These are phyloP conservation scores for Drosophila murphyi DNA, from an alignment of 1,140 invertebrate species.

Conservation along the genomic window DNA sequence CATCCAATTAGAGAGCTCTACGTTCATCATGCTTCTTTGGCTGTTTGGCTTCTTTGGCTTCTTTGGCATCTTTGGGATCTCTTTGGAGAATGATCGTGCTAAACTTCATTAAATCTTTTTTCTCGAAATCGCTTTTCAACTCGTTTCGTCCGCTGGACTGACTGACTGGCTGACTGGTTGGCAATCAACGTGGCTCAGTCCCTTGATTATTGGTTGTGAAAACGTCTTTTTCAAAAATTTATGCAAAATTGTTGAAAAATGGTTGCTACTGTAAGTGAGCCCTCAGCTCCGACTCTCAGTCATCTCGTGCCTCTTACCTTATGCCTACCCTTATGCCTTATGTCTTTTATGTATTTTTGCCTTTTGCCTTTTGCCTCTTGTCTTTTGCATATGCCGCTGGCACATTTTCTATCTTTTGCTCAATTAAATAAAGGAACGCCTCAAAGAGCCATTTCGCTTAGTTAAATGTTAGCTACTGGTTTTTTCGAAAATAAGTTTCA, in stretches of 20 bases:
- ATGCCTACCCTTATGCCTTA: not conserved
- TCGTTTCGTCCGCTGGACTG: conserved; percentile 18
- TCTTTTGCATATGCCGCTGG: conserved; percentile 16
- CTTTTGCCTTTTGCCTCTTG: not conserved
- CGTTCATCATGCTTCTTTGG: conserved; percentile 31
- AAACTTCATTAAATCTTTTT: conserved; percentile 82
- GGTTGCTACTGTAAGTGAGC: conserved; percentile 74
- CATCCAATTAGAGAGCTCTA: conserved; percentile 71
- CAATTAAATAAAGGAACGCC: conserved; percentile 35
- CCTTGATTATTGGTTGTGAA: conserved; percentile 78
- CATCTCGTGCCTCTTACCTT: conserved; percentile 36
- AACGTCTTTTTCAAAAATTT: conserved; percentile 71
- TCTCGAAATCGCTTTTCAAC: conserved; percentile 54
- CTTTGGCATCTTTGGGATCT: conserved; percentile 38
- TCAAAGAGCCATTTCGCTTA: conserved; percentile 43
- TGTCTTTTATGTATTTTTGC: not conserved
- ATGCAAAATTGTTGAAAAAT: conserved; percentile 81
- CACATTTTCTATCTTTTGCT: conserved; percentile 40
- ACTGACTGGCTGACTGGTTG: conserved; percentile 3
- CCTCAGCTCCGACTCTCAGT: conserved; percentile 17
- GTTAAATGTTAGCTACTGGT: conserved; percentile 72
- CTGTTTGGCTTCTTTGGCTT: conserved; percentile 7
- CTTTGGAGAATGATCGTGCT: conserved; percentile 74
- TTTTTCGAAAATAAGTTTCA: conserved; percentile 12
- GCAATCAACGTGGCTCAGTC: conserved; percentile 49